Evolutionary conservation across 2,888 invertebrate genomes (phyloP), one percentile per base, ranked within the genome.

Genomic region (Lithophane semibrunnea): DNA sequence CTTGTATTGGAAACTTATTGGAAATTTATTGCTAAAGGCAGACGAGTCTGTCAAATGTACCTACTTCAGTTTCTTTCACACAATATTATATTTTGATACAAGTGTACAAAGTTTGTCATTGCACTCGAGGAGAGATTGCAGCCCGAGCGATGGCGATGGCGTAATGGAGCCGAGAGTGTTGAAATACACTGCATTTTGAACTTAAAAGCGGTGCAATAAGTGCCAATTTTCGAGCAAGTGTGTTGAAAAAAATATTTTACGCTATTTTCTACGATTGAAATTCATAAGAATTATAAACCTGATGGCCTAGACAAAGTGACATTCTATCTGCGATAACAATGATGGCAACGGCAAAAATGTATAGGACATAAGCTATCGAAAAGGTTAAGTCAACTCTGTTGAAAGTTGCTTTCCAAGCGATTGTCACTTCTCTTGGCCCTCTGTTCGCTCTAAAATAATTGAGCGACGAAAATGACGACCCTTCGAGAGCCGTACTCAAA

Each of bases 401-500:
- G 29, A 29, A 29, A 29, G 29, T 29, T 29, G 29, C 29, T 29
- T 29, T 29, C 29, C 1, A 29, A 29, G 29, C 29, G 29, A 29
- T 29, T 29, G 29, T 29, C 37, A 37, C 37, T 37, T 37, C 2
- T 37, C 37, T 37, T 0, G 37, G 37, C 2, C 29, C 29, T 3
- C 29, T 29, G 29, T 37, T 37, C 37, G 37, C 37, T 37, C 37
- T 37, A 37, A 37, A 37, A 37, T 37, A 37, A 37, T 49, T 5
- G 16, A 16, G 52, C 4, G 18, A 47, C 18, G 24, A 3, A 47
- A 65, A 65, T 47, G 7, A 24, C 65, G 7, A 18, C 24, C n/a
- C 21, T 24, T 47, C 18, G 18, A 3, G 7, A 8, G 24, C 78
- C 56, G 42, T 78, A 66, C 75, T 56, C 12, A 13, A 21, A 56